Conservation (phyloP, 2,888 invertebrate genomes). For the Dryobota labecula region DNA sequence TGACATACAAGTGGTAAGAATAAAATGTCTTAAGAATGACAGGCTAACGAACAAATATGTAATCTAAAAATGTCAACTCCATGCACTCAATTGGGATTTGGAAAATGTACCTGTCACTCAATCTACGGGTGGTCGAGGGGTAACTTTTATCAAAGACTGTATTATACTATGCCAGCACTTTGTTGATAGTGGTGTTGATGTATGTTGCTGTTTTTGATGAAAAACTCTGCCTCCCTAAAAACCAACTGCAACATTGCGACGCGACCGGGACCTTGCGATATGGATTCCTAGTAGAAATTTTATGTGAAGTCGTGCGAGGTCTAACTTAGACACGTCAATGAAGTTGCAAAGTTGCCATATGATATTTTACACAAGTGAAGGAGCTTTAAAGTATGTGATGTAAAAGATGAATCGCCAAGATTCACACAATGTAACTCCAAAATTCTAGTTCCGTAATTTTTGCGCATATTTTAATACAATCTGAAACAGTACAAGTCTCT, state of each 20-base stretch:
- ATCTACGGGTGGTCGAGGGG: constrained; percentile 30
- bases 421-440: background rate
- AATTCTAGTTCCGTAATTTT: background rate
- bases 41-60: background rate
- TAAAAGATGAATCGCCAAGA: background rate
- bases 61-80: constrained; percentile 30
- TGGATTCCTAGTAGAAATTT: background rate
- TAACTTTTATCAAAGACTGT: background rate
- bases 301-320: background rate
- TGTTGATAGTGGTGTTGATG: background rate
- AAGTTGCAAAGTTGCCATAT: background rate
- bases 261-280: background rate
- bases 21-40: background rate
- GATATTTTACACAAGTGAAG: background rate
- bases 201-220: too few species aligned
- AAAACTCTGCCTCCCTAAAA: background rate
- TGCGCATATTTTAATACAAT: background rate
- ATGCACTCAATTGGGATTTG: constrained; percentile 5
- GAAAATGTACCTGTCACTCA: constrained; percentile 24
- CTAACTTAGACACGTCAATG: background rate
- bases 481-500: background rate
- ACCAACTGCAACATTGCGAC: background rate
- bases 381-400: background rate
- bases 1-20: background rate
- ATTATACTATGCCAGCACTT: background rate